Conservation (phyloP, 2,797 vertebrate genomes). For the Galagoides demidoff region DNA sequence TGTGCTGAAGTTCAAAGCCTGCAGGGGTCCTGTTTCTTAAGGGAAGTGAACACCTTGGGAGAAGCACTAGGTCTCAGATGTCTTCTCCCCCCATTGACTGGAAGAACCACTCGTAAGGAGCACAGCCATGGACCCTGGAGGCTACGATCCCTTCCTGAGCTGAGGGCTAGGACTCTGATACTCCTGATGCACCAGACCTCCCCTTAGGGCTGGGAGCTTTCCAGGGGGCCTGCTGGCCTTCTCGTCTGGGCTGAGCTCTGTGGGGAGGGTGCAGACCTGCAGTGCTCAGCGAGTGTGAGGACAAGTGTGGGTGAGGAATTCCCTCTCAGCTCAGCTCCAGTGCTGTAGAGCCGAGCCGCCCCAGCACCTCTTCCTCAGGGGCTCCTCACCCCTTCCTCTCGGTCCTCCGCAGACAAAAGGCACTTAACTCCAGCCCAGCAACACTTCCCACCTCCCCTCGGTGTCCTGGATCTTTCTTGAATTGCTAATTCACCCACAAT, state of each 20-base stretch:
- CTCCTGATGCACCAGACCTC: constrained; percentile 52
- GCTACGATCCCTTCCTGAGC: neutral
- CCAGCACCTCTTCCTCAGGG: neutral
- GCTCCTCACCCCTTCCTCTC: no score
- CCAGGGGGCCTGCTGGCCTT: neutral
- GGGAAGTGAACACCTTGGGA: constrained; percentile 61
- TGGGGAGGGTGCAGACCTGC: neutral
- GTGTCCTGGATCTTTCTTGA: constrained; percentile 65
- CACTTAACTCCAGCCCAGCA: neutral
- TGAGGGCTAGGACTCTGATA: neutral
- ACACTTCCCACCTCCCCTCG: constrained; percentile 50
- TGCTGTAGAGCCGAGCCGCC: rapidly evolving
- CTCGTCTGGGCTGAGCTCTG: neutral
- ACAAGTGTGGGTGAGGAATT: rapidly evolving
- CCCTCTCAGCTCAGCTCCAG: neutral
- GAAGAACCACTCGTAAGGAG: neutral
- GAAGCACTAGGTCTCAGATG: neutral
- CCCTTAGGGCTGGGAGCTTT: neutral
- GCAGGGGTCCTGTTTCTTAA: constrained; percentile 72
- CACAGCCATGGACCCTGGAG: neutral
- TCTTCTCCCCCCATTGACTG: neutral
- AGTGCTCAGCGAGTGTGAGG: neutral
- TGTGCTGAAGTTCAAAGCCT: constrained; percentile 73
- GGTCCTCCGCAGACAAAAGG: neutral
- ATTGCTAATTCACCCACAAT: constrained; percentile 69